Evolutionary conservation across 2,797 vertebrate species (phyloP).

Genomic region (Alcedo quadribrachys): DNA sequence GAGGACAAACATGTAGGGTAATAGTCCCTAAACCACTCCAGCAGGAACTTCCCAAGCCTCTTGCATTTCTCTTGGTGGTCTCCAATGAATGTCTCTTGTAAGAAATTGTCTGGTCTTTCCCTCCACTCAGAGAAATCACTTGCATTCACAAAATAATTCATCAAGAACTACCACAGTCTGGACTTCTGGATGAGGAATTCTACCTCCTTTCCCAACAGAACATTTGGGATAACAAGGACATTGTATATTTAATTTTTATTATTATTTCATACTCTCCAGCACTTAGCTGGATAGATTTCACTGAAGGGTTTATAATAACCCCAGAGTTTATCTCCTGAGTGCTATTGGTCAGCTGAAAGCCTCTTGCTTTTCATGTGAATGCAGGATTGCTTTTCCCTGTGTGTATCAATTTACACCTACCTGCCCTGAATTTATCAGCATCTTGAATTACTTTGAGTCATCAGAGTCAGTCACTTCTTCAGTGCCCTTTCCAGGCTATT

Average conservation of each 20-base stretch:
- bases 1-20: background rate
- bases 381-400: background rate
- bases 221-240: background rate
- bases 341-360: background rate
- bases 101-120: background rate
- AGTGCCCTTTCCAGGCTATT: background rate
- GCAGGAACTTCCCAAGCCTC: background rate
- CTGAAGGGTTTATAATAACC: background rate
- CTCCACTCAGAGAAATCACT: background rate
- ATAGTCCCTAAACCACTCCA: background rate
- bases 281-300: background rate
- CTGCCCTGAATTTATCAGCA: background rate
- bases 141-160: background rate
- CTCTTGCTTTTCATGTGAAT: background rate
- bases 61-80: background rate
- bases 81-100: background rate
- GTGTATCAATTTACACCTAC: background rate
- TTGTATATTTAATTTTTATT: background rate
- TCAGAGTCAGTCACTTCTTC: background rate
- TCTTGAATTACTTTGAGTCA: background rate
- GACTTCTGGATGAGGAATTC: background rate
- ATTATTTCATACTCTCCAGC: background rate
- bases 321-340: background rate
- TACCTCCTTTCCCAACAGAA: background rate
- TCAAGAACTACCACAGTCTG: background rate